These are phyloP conservation scores for Sebastes minor DNA, from an alignment of 2,797 vertebrate species.

Conservation along the genomic window DNA sequence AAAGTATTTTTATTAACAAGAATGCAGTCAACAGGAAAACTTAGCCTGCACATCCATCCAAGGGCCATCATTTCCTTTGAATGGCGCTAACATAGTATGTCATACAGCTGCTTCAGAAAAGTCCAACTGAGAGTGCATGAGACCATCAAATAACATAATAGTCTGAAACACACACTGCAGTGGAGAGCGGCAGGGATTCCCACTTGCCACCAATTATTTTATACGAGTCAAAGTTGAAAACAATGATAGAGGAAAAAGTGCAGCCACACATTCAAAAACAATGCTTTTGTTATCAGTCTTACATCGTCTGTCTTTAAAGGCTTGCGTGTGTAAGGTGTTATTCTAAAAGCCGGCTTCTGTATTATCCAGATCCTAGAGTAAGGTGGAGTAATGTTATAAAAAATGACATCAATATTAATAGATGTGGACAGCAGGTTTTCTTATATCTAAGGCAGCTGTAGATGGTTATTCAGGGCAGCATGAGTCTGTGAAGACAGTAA, in stretches of 20 bases:
- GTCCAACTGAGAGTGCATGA: not conserved
- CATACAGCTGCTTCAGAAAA: not conserved
- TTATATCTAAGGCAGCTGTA: constrained; percentile 16
- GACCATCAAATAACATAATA: not conserved
- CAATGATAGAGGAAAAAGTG: not conserved
- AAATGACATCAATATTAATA: constrained; percentile 51
- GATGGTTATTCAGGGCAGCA: constrained; percentile 9
- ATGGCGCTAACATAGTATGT: not conserved
- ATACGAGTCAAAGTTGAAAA: not conserved
- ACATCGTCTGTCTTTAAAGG: not conserved
- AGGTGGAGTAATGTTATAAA: constrained; percentile 39
- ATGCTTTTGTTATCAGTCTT: not conserved
- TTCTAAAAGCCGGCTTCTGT: not conserved
- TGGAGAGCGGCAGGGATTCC: not conserved
- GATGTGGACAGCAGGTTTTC: constrained; percentile 10
- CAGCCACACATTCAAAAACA: not conserved
- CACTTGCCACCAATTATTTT: not conserved
- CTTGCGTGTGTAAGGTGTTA: not conserved
- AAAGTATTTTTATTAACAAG: not conserved
- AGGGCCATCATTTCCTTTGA: not conserved
- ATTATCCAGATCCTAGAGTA: constrained; percentile 15
- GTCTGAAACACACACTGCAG: not conserved
- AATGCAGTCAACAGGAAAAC: not conserved
- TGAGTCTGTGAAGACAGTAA: not conserved
- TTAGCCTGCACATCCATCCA: not conserved